Percentiles rank a stretch among this genome's conserved stretches.
Evolutionary conservation across 1,140 invertebrate genomes (phyloP).

Genomic region (Tetragonula clypearis): DNA sequence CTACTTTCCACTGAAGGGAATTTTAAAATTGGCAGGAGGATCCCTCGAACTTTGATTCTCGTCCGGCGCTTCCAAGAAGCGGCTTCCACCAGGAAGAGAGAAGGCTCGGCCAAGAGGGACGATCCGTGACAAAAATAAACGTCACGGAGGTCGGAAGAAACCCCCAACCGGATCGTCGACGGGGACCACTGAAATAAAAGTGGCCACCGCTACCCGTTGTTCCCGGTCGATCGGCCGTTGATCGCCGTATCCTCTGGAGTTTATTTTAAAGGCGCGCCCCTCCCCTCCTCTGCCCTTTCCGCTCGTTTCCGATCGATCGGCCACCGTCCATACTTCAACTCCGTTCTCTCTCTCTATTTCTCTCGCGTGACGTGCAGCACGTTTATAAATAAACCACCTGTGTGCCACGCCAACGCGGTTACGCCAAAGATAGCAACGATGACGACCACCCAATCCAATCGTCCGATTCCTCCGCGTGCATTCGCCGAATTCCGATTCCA

Average conservation of each 20-base stretch:
- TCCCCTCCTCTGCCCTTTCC: too few relatives aligned
- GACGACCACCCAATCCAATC: too few relatives aligned
- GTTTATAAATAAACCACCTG: constrained; percentile 32
- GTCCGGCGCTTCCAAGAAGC: background rate
- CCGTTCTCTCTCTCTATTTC: too few relatives aligned
- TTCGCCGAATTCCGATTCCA: too few relatives aligned
- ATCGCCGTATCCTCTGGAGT: background rate
- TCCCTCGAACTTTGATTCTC: background rate
- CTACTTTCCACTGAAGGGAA: too few relatives aligned
- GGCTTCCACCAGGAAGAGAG: background rate
- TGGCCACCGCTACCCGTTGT: background rate
- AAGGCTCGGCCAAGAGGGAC: background rate
- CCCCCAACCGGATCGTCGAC: constrained; percentile 11
- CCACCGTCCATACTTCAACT: background rate
- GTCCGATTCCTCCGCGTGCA: background rate
- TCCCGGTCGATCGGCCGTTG: background rate
- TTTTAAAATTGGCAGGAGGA: background rate
- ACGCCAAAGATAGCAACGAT: background rate
- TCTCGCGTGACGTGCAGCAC: background rate
- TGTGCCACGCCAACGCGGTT: background rate
- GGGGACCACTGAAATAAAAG: constrained; percentile 21
- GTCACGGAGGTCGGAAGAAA: background rate
- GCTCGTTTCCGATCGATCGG: background rate
- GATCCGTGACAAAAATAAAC: constrained; percentile 5
- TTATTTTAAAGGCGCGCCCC: constrained; percentile 25